Base-by-base conservation (phyloP, 2,888 invertebrate species). In the Lasioglossum zephyrum region DNA sequence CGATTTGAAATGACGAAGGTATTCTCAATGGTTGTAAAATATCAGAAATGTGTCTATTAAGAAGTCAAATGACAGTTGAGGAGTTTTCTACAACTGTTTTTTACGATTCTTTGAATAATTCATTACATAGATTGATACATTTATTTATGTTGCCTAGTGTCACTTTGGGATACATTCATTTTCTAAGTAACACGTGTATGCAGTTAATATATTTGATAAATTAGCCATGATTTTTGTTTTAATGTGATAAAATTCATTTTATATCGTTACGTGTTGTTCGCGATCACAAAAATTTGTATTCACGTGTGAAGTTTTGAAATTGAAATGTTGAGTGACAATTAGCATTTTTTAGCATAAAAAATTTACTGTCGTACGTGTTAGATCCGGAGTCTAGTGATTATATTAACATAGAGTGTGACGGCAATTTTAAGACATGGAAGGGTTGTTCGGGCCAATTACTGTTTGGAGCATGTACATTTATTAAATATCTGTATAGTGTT, bases 401-500 rank as follows among this genome's bases (percentile, higher is more conserved):
- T 31, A 31, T 18, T 31, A 16, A 31, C 6, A 8, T 16, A 31
- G 63, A 31, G 18, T 31, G 31, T 18, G 8, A 63, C 16, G 63
- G 63, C 31, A 57, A 44, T 79, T 57, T 53, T 41, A n/a, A 36
- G 9, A 13, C 5, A 9, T 57, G 11, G 60, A 57, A 63, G 36
- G 31, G 6, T 26, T 57, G 6, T n/a, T 6, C 8, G 36, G 26
- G 70, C n/a, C n/a, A 70, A 41, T 6, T n/a, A 18, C 41, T 36
- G 41, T 26, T 41, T 26, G 26, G 22, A 31, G 1, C 16, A 53
- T 63, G n/a, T 22, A 49, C 49, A 31, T 44, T 77, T 74, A 47
- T 82, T 83, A 60, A 77, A 74, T 70, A 63, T 74, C 49, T 18
- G 31, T 31, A 57, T 9, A 39, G 60, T 22, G 66, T 6, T 47